Evolutionary conservation across 2,113 vertebrate genomes (phyloP).

Genomic region (Gadus macrocephalus): DNA sequence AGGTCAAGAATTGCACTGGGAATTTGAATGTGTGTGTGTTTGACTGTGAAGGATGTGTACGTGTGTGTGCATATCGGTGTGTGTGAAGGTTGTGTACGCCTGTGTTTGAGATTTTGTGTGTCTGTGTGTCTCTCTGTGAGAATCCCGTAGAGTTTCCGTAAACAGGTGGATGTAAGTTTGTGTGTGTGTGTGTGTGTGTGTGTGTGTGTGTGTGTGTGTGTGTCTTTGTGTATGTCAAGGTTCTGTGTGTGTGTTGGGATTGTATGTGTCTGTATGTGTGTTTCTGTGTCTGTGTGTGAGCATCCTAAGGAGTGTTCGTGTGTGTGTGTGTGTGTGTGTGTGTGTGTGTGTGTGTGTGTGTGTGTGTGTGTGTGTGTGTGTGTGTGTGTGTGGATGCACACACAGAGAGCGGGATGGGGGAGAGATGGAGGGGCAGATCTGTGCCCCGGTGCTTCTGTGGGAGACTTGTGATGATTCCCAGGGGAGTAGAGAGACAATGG

Average conservation of each 20-base stretch:
- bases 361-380: not conserved
- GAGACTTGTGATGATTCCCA: conserved; percentile 50
- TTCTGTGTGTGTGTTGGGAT: conserved; percentile 1
- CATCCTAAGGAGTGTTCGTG: not conserved
- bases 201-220: not conserved
- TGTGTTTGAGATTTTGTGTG: conserved; percentile 2
- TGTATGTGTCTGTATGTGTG: not conserved
- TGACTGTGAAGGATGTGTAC: not conserved
- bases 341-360: not conserved
- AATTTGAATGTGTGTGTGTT: conserved; percentile 30
- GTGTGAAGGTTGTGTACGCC: conserved; percentile 10
- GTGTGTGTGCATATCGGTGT: conserved; percentile 1
- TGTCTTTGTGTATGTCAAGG: not conserved
- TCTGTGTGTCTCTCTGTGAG: not conserved
- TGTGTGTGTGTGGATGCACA: not conserved
- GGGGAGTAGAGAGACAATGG: conserved; percentile 57
- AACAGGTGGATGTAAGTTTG: not conserved
- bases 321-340: conserved; percentile 6
- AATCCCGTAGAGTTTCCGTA: not conserved
- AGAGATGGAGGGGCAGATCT: conserved; percentile 17
- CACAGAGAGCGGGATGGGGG: not conserved
- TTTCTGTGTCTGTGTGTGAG: not conserved
- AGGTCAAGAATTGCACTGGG: conserved; percentile 60
- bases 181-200: not conserved
- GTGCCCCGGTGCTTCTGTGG: conserved; percentile 31